These are phyloP conservation scores for Corythaixoides concolor DNA, from an alignment of 2,113 vertebrate genomes.

Conservation along the genomic window DNA sequence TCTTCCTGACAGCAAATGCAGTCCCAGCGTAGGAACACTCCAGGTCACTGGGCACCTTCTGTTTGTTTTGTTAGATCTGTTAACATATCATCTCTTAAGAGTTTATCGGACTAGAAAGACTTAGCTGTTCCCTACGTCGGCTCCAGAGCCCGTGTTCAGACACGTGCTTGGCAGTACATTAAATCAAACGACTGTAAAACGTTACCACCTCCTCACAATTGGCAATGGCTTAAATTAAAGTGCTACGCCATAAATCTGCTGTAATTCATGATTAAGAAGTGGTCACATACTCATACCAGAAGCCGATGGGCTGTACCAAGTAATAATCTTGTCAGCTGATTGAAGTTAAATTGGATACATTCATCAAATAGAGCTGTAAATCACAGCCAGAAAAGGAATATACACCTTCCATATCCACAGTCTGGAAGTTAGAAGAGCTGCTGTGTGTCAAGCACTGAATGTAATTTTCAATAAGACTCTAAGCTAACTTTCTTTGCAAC, in stretches of 20 bases:
- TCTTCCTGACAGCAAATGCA: background rate
- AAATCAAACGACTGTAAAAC: background rate
- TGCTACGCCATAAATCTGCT: constrained; percentile 1
- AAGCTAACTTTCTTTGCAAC: background rate
- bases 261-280: constrained; percentile 7
- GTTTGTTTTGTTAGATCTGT: background rate
- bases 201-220: background rate
- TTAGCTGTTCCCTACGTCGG: background rate
- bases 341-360: constrained; percentile 29
- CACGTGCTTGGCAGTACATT: background rate
- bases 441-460: background rate
- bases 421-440: background rate
- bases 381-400: constrained; percentile 24
- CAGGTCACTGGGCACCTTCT: background rate
- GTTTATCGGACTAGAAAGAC: background rate
- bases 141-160: background rate
- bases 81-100: background rate
- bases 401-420: background rate
- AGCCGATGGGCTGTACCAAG: background rate
- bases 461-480: background rate
- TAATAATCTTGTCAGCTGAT: constrained; percentile 40
- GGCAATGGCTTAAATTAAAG: constrained; percentile 34
- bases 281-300: background rate
- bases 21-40: background rate
- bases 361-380: constrained; percentile 33